These are phyloP conservation scores for Chaetops frenatus DNA, from an alignment of 2,113 vertebrate genomes.

Conservation along the genomic window DNA sequence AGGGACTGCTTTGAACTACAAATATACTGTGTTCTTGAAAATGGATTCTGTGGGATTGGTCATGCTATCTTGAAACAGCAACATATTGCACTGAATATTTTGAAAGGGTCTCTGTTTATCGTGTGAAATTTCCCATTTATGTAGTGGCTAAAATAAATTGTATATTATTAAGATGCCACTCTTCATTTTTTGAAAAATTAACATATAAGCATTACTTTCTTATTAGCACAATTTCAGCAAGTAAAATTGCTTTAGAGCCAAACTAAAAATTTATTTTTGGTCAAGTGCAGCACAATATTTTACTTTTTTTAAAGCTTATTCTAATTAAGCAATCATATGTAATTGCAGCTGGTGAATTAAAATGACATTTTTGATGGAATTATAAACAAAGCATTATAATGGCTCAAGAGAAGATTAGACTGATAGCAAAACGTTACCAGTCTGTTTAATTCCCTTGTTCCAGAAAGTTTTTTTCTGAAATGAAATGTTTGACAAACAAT, in stretches of 20 bases:
- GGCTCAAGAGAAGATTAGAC: background rate
- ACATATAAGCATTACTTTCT: background rate
- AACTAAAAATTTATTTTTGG: background rate
- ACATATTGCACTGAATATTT: background rate
- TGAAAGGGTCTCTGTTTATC: background rate
- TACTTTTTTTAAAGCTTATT: background rate
- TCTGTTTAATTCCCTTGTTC: background rate
- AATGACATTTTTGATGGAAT: background rate
- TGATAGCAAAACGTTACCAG: background rate
- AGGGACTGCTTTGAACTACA: background rate
- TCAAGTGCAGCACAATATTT: background rate
- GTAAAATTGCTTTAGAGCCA: background rate
- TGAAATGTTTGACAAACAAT: background rate
- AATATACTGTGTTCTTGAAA: background rate
- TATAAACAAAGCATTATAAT: background rate
- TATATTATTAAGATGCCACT: background rate
- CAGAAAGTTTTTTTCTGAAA: background rate
- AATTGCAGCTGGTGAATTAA: background rate
- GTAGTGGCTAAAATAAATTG: background rate
- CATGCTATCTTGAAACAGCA: background rate
- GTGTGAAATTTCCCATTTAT: background rate
- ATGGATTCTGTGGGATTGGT: background rate
- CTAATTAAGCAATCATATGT: background rate
- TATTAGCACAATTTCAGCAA: background rate
- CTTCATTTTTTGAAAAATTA: background rate